Conservation (phyloP, 1,140 invertebrate species). For the Drosophila orosa region DNA sequence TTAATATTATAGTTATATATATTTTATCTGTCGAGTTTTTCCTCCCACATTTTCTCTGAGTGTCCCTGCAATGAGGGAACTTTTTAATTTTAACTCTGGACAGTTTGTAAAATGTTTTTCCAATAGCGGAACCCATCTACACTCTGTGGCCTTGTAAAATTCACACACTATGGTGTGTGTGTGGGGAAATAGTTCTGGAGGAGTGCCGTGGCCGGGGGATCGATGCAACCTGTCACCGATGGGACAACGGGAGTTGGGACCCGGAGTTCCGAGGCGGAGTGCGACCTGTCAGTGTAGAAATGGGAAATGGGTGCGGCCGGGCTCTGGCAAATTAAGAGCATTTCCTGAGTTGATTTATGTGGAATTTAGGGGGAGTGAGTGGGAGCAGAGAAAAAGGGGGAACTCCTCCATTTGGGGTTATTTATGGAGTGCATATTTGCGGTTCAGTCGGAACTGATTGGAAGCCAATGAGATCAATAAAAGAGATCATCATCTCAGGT, state of each 20-base stretch:
- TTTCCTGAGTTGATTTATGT: conserved; percentile 71
- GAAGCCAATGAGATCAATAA: background rate
- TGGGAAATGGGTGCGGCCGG: conserved; percentile 28
- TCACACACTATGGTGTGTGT: conserved; percentile 17
- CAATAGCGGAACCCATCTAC: conserved; percentile 24
- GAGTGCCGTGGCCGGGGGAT: background rate
- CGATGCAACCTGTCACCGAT: conserved; percentile 39
- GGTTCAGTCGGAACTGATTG: conserved; percentile 32
- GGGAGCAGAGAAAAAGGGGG: background rate
- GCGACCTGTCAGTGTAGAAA: conserved; percentile 34
- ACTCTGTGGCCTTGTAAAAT: conserved; percentile 44
- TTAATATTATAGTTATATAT: no score
- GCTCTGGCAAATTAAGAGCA: conserved; percentile 62
- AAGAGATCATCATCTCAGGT: background rate
- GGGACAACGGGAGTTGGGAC: conserved; percentile 34
- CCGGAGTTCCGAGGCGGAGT: conserved; percentile 38
- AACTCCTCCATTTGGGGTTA: conserved; percentile 25
- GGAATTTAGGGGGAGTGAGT: conserved; percentile 33
- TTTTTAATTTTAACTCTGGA: conserved; percentile 57
- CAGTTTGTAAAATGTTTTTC: conserved; percentile 43
- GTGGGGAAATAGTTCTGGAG: conserved; percentile 14
- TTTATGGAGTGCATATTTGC: conserved; percentile 49
- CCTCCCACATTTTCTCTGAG: background rate
- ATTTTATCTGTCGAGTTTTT: background rate
- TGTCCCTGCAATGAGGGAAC: conserved; percentile 49